Evolutionary conservation across 1,140 invertebrate genomes (phyloP).

Genomic region (Drosophila ananassae): DNA sequence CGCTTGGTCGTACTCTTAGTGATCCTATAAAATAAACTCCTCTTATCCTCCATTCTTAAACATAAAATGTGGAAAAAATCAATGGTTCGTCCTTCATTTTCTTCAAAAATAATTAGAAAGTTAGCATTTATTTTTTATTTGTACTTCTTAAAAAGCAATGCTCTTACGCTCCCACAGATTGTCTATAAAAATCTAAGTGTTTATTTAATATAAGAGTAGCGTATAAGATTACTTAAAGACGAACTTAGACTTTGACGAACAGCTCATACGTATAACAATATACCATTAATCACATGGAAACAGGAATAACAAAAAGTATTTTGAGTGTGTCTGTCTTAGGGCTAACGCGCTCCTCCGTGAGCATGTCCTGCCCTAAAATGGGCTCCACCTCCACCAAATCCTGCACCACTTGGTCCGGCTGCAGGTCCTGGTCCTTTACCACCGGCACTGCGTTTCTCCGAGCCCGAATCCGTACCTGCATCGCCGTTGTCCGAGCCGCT

Average conservation of each 20-base stretch:
- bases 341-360: constrained; percentile 60
- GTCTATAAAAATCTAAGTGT: constrained; percentile 45
- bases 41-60: not conserved
- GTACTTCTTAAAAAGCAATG: constrained; percentile 5
- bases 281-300: constrained; percentile 61
- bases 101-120: not conserved
- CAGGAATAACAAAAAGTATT: constrained; percentile 58
- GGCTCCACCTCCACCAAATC: constrained; percentile 25
- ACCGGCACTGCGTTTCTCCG: constrained; percentile 16
- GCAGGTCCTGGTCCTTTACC: constrained; percentile 2
- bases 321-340: constrained; percentile 16
- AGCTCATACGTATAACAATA: constrained; percentile 49
- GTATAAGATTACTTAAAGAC: constrained; percentile 48
- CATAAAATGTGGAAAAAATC: not conserved
- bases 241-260: constrained; percentile 45
- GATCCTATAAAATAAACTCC: constrained; percentile 10
- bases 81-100: not conserved
- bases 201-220: constrained; percentile 43
- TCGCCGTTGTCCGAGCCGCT: constrained; percentile 32
- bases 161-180: constrained; percentile 9
- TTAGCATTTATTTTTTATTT: not conserved
- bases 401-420: constrained; percentile 16
- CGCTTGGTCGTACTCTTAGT: constrained; percentile 11
- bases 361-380: constrained; percentile 63
- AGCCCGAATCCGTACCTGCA: constrained; percentile 2